Evolutionary conservation across 2,797 vertebrate species (phyloP), one percentile per base, ranked within the genome.

Genomic region (Aeoliscus strigatus): DNA sequence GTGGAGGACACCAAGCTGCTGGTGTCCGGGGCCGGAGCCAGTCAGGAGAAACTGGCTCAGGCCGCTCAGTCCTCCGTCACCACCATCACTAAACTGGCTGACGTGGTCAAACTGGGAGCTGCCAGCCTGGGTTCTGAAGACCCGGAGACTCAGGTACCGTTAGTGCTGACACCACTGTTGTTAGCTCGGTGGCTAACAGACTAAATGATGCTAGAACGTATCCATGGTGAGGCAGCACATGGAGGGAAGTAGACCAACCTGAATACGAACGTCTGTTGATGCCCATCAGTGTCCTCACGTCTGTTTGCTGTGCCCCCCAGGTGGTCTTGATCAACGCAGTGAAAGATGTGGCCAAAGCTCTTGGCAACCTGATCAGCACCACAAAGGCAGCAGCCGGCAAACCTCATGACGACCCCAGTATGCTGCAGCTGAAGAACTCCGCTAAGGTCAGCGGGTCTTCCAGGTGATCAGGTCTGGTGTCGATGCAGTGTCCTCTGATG

Each of bases 291-390:
- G n/a, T n/a, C n/a, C n/a, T n/a, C n/a, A n/a, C n/a, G n/a, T n/a
- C n/a, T n/a, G n/a, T n/a, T n/a, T n/a, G n/a, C n/a, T n/a, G n/a
- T n/a, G n/a, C n/a, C n/a, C n/a, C 35, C 8, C 59, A 97, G 96
- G 95, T 98, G 71, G 95, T 98, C 36, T 80, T 98, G 60, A 98
- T 98, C 82, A 98, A 98, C 13, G 95, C 96, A 16, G 94, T 98
- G 46, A 96, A 97, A 81, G 96, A 98, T 1, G 96, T 98, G 51
- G 94, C 96, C 34, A 98, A 98, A 75, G 96, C 96, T 5, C 87
- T 98, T 60, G 92, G 91, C 2, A 95, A 98, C 74, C 91, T 98
- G 75, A 98, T 98, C 37, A 84, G 94, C 58, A 94, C 96, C 58
- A 98, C 96, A 46, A 98, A 98, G 76, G 93, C 94, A 72, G 94